These are phyloP conservation scores for Paramacrobiotus metropolitanus DNA, from an alignment of 1,140 invertebrate genomes.

Conservation along the genomic window DNA sequence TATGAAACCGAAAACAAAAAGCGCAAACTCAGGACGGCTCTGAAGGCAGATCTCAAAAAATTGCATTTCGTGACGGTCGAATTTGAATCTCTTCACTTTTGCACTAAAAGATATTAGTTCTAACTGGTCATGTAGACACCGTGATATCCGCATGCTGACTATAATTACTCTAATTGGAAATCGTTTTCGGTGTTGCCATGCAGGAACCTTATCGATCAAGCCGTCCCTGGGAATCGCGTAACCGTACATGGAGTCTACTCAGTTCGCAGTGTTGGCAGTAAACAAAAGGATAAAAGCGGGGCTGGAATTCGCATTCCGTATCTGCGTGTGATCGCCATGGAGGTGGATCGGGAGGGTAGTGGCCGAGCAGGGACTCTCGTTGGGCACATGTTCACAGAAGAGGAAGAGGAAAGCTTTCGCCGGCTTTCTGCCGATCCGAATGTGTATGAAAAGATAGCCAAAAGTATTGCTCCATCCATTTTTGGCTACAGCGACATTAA, in stretches of 20 bases:
- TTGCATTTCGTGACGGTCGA: not conserved
- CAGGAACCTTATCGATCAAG: slow-evolving; percentile 67
- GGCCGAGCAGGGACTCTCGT: slow-evolving; percentile 27
- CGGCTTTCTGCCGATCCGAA: slow-evolving; percentile 56
- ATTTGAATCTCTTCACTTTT: not conserved
- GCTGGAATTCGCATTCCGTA: slow-evolving; percentile 83
- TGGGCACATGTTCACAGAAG: slow-evolving; percentile 33
- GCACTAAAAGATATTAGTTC: not conserved
- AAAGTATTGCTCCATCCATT: slow-evolving; percentile 88
- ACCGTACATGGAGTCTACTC: slow-evolving; percentile 83
- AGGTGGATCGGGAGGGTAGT: slow-evolving; percentile 53
- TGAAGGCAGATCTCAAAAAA: too few relatives aligned
- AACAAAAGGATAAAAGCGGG: slow-evolving; percentile 45
- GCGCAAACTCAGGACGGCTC: too few relatives aligned
- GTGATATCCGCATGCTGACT: too few relatives aligned
- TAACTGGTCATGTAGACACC: too few relatives aligned
- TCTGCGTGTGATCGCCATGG: slow-evolving; percentile 72
- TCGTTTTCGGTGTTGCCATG: too few relatives aligned
- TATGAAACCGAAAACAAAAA: too few relatives aligned
- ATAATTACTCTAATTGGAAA: too few relatives aligned
- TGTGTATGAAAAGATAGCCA: slow-evolving; percentile 66
- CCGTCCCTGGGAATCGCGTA: slow-evolving; percentile 86
- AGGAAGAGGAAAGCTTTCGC: slow-evolving; percentile 77
- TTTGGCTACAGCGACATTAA: slow-evolving; percentile 86
- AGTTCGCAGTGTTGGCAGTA: slow-evolving; percentile 61